Evolutionary conservation across 2,797 vertebrate genomes (phyloP).

Genomic region (Lycodopsis pacificus): DNA sequence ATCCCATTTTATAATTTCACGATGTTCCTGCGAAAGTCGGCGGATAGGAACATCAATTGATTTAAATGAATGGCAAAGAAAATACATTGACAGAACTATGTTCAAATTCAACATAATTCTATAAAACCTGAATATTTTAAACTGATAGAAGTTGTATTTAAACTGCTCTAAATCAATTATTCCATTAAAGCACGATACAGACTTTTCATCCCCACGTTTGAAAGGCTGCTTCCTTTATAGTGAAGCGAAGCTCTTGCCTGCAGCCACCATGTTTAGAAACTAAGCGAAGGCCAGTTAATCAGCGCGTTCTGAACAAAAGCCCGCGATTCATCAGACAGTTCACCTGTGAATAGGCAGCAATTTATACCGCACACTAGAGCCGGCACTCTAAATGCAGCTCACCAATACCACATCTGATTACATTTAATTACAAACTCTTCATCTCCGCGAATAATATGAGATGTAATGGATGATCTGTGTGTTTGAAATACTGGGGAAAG

Average conservation of each 20-base stretch:
- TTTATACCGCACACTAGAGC: slow-evolving; percentile 36
- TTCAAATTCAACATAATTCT: neutral
- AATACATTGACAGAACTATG: neutral
- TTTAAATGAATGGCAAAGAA: neutral
- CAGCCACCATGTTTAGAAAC: slow-evolving; percentile 4
- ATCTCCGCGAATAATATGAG: slow-evolving; percentile 2
- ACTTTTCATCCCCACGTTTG: neutral
- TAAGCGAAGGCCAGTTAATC: slow-evolving; percentile 32
- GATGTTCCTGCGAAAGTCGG: neutral
- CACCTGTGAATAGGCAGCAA: slow-evolving; percentile 37
- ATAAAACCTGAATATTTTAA: neutral
- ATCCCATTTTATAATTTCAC: neutral
- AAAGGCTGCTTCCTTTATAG: neutral
- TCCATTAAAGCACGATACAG: neutral
- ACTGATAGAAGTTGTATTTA: neutral
- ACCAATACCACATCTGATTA: slow-evolving; percentile 29
- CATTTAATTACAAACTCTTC: slow-evolving; percentile 16
- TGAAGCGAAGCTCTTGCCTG: neutral
- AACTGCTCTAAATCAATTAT: neutral
- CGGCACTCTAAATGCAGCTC: slow-evolving; percentile 32
- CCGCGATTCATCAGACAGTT: slow-evolving; percentile 46
- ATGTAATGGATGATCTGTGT: neutral
- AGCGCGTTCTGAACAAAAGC: slow-evolving; percentile 24
- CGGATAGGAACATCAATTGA: neutral
- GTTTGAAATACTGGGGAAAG: neutral